These are phyloP conservation scores for Nephrotoma flavescens DNA, from an alignment of 2,888 invertebrate species.

Conservation along the genomic window DNA sequence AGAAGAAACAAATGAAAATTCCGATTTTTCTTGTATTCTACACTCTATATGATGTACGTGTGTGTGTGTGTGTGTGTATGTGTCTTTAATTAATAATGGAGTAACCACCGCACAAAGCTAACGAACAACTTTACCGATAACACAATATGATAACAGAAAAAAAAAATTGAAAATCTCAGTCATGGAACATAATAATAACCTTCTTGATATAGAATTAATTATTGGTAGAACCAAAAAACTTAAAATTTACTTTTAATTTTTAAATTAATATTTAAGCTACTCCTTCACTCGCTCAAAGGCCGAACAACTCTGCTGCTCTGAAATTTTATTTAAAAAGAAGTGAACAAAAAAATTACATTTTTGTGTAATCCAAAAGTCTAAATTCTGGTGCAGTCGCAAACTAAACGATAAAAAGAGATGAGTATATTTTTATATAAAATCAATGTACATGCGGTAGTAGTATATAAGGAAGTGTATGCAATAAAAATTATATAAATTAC, in stretches of 20 bases:
- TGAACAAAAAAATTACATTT: neutral
- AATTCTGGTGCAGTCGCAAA: conserved; percentile 2
- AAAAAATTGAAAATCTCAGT: neutral
- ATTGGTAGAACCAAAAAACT: neutral
- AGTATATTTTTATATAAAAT: neutral
- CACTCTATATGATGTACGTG: neutral
- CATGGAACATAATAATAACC: neutral
- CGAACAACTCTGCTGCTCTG: neutral
- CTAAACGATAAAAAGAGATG: neutral
- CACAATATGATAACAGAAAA: neutral
- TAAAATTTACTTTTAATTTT: neutral
- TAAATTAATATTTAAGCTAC: neutral
- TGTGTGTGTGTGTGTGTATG: neutral
- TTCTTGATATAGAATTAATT: neutral
- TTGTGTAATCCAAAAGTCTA: neutral
- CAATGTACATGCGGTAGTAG: neutral
- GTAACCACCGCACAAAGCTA: neutral
- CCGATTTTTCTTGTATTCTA: neutral
- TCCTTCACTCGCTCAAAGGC: neutral
- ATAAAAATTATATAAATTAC: neutral
- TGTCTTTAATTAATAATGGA: neutral
- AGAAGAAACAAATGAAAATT: neutral
- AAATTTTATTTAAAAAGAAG: neutral
- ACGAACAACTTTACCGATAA: neutral
- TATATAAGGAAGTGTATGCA: neutral